phyloP scores from a whole-genome alignment of 2,888 invertebrate genomes.

The Gastrophysa polygoni region DNA sequence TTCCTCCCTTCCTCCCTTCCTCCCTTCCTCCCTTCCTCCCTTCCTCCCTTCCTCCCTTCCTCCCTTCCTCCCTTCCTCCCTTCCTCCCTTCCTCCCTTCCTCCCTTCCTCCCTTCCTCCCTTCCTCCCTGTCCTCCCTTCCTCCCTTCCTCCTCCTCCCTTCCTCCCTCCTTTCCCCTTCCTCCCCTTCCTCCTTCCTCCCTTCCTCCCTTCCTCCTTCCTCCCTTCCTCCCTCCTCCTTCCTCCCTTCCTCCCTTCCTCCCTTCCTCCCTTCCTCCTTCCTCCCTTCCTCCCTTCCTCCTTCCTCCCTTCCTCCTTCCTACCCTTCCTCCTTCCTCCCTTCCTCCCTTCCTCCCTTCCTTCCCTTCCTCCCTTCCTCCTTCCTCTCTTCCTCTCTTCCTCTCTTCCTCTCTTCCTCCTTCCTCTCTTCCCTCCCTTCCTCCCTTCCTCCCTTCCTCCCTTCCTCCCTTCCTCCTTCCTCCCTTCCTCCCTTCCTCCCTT shows the following conservation, averaged over 20 bases:
- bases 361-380: not conserved
- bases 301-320: not conserved
- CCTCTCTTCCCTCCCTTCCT: too few relatives aligned
- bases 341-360: not conserved
- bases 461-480: too few relatives aligned
- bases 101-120: not conserved
- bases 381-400: not conserved
- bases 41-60: not conserved
- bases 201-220: not conserved
- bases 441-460: too few relatives aligned
- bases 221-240: not conserved
- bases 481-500: too few relatives aligned
- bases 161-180: not conserved
- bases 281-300: not conserved
- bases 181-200: not conserved
- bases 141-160: not conserved
- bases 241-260: not conserved
- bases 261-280: not conserved
- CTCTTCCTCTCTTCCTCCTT: too few relatives aligned
- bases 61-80: not conserved
- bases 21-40: not conserved
- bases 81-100: not conserved
- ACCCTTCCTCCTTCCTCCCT: not conserved
- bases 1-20: not conserved
- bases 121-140: not conserved